phyloP scores from a whole-genome alignment of 2,113 vertebrate genomes.

The Chrysemys picta region DNA sequence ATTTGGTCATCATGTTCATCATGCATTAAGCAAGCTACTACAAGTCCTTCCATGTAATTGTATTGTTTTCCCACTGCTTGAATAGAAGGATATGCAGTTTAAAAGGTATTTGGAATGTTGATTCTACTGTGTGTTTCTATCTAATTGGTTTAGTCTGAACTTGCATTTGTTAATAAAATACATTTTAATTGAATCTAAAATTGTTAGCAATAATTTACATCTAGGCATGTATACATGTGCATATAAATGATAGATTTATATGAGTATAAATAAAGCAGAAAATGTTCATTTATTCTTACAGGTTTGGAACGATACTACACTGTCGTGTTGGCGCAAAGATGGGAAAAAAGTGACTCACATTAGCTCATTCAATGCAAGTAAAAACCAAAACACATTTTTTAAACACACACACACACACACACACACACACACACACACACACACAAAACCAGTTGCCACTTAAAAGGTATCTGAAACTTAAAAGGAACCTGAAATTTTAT shows the following conservation, averaged over 20 bases:
- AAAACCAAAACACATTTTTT: neutral
- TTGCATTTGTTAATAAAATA: conserved; percentile 61
- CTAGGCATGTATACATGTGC: neutral
- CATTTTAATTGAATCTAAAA: conserved; percentile 51
- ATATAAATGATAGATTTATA: conserved; percentile 10
- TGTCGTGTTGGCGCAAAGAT: neutral
- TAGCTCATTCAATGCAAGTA: neutral
- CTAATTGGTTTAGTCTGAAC: conserved; percentile 60
- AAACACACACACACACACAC: neutral
- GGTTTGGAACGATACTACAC: neutral
- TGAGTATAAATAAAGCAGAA: neutral
- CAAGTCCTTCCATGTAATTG: conserved; percentile 68
- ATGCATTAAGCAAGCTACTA: conserved; percentile 63
- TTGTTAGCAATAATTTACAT: conserved; percentile 54
- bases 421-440: neutral
- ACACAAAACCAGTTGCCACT: rapidly evolving
- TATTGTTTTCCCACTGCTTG: conserved; percentile 62
- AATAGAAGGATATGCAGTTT: conserved; percentile 63
- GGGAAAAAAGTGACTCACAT: neutral
- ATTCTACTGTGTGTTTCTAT: conserved; percentile 21
- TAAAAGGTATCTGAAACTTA: neutral
- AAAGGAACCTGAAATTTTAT: neutral
- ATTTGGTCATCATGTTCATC: conserved; percentile 68
- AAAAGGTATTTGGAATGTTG: conserved; percentile 59
- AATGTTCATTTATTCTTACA: neutral